Base-by-base conservation (phyloP, 2,113 vertebrate species). In the Castor canadensis region DNA sequence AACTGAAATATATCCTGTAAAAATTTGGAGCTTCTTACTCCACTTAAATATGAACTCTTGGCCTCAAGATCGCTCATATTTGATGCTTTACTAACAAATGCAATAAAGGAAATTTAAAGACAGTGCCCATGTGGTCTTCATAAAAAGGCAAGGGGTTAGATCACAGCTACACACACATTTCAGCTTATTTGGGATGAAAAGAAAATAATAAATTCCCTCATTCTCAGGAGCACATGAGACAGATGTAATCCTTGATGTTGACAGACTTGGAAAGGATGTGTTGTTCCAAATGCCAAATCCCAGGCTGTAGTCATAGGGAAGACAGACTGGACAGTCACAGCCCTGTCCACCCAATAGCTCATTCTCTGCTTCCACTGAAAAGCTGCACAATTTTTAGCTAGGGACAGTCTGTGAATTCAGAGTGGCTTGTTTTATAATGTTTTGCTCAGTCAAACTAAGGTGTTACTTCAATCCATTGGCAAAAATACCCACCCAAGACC, bases 361-460 rank as follows among this genome's bases (percentile, higher is more conserved):
- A 3, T 6, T 40, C 75, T 88, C 56, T 24, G 9, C 76, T 62
- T 60, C 49, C 12, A 16, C 26, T 6, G 22, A 76, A 45, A 56
- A 43, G 49, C 16, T 2, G 1, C 52, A 32, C 5, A 6, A 16
- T 16, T 75, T 80, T 40, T 38, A 71, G 76, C 77, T 81, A 35
- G 17, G 58, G 64, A 60, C 26, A 30, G 30, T 16, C 16, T 32
- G 20, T 10, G 66, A 38, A 20, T 40, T 49, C 72, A 6, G 35
- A 52, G 38, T 0, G 4, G 45, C 49, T 4, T 11, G 2, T 0
- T 0, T 1, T 16, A 17, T 11, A 2, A 49, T 10, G 15, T n/a
- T 56, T 26, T 67, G 20, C 45, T 49, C 1, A 4, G 32, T 19
- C 22, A 69, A 26, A 24, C 6, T 77, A 30, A 2, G 75, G 66